Evolutionary conservation across 2,888 invertebrate species (phyloP).

Genomic region (Protula sp.): DNA sequence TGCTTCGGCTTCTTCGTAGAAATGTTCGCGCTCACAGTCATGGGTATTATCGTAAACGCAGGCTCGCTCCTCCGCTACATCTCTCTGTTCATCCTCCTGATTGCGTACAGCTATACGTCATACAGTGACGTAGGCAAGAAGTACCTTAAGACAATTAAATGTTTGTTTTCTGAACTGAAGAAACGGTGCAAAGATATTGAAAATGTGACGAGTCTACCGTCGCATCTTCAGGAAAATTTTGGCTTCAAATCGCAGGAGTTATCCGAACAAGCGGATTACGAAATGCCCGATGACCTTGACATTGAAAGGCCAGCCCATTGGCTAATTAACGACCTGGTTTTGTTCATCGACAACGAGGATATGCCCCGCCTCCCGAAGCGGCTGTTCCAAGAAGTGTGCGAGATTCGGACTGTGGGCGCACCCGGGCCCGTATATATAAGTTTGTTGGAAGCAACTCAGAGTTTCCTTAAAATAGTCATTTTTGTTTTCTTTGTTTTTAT

Average conservation of each 20-base stretch:
- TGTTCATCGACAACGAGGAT: constrained; percentile 48
- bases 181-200: constrained; percentile 39
- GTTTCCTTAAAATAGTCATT: constrained; percentile 46
- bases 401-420: constrained; percentile 45
- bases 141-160: constrained; percentile 46
- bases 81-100: constrained; percentile 44
- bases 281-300: constrained; percentile 22
- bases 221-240: constrained; percentile 37
- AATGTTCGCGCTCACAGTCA: constrained; percentile 37
- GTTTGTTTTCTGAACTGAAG: constrained; percentile 46
- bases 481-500: constrained; percentile 50
- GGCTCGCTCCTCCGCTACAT: constrained; percentile 46
- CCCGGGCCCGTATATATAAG: constrained; percentile 49
- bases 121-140: constrained; percentile 50
- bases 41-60: constrained; percentile 52
- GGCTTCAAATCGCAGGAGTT: constrained; percentile 28
- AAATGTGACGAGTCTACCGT: constrained; percentile 21
- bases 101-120: constrained; percentile 50
- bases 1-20: constrained; percentile 27
- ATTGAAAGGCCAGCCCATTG: constrained; percentile 30
- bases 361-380: constrained; percentile 48
- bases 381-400: constrained; percentile 45
- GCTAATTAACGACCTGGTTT: constrained; percentile 43
- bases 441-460: constrained; percentile 42
- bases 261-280: constrained; percentile 28